Percentiles rank a stretch among this genome's conserved stretches.
Conservation (phyloP, 2,797 vertebrate species). For the Crax fasciolata region DNA sequence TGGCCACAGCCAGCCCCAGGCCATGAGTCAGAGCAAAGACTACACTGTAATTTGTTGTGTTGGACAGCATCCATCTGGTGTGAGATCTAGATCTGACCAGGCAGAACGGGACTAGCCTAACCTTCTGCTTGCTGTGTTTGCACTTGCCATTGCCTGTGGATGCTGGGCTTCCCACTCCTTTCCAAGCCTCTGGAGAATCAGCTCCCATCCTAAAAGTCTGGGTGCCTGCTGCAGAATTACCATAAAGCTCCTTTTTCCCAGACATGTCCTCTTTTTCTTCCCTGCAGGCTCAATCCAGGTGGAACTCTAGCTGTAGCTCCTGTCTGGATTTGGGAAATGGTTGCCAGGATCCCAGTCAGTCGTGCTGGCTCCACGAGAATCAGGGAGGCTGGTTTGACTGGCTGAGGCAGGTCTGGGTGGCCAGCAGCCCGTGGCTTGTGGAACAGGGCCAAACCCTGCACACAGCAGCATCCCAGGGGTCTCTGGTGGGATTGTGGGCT, state of each 20-base stretch:
- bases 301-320: not conserved
- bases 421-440: not conserved
- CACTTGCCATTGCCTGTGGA: not conserved
- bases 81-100: slow-evolving; percentile 38
- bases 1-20: not conserved
- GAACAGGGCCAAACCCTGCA: accelerated
- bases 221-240: slow-evolving; percentile 29
- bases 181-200: not conserved
- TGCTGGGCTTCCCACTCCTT: not conserved
- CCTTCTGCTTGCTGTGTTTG: not conserved
- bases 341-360: not conserved
- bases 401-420: not conserved
- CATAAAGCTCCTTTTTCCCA: slow-evolving; percentile 51
- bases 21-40: not conserved
- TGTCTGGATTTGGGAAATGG: slow-evolving; percentile 39
- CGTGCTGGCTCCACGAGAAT: not conserved
- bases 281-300: not conserved
- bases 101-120: slow-evolving; percentile 31
- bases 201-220: slow-evolving; percentile 30
- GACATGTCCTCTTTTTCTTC: not conserved
- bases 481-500: not conserved
- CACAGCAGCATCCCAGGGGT: too few relatives aligned
- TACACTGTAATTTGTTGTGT: not conserved
- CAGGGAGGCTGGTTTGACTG: not conserved
- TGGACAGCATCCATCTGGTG: not conserved